Evolutionary conservation across 2,113 vertebrate genomes (phyloP).

Genomic region (Trinectes maculatus): DNA sequence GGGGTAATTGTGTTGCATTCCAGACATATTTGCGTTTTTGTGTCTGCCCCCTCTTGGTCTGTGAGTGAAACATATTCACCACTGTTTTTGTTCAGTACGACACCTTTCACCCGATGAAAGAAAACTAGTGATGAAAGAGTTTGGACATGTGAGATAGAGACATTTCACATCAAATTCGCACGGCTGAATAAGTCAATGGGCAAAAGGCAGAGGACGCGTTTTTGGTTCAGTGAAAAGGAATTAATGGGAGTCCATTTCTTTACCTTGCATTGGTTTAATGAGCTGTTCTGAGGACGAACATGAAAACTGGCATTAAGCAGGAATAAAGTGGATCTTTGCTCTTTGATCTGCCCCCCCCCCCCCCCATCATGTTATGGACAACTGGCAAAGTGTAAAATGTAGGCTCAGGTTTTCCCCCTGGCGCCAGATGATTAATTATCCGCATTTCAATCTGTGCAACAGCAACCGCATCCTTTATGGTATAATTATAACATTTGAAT

Average conservation of each 20-base stretch:
- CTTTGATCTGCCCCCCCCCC: conserved; percentile 55
- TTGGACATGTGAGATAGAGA: conserved; percentile 18
- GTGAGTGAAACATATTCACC: too few species aligned
- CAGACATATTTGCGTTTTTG: neutral
- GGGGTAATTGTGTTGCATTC: neutral
- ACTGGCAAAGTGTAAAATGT: conserved; percentile 41
- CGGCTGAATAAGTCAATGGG: conserved; percentile 40
- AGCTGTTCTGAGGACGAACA: conserved; percentile 54
- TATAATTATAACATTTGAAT: neutral
- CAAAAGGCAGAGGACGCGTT: conserved; percentile 31
- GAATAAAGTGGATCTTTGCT: conserved; percentile 63
- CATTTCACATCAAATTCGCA: conserved; percentile 44
- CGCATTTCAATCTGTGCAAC: conserved; percentile 19
- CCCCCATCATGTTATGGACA: conserved; percentile 33
- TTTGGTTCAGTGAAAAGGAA: conserved; percentile 39
- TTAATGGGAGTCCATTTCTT: conserved; percentile 43
- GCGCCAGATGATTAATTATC: conserved; percentile 27
- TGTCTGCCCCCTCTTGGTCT: too few species aligned
- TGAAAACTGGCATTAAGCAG: conserved; percentile 58
- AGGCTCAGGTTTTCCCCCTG: conserved; percentile 15
- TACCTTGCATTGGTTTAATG: conserved; percentile 61
- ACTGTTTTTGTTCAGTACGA: neutral
- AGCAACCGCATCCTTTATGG: neutral
- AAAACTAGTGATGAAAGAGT: conserved; percentile 19
- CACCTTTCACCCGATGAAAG: neutral